These are phyloP conservation scores for Sciurus carolinensis DNA, from an alignment of 2,797 vertebrate species.

Conservation along the genomic window DNA sequence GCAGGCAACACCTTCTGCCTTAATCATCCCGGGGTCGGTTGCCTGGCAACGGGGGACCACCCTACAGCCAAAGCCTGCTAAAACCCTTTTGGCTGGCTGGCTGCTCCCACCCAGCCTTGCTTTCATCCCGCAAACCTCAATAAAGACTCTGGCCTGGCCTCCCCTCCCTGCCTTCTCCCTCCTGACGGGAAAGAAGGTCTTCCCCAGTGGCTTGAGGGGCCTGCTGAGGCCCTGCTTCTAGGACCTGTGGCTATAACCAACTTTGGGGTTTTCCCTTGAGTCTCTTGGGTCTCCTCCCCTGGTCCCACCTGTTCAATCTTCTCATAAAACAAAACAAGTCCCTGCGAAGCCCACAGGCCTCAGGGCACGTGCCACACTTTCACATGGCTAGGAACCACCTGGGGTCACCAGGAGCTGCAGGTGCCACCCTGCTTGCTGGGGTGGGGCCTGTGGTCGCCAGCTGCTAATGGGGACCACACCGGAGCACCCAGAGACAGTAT, in stretches of 20 bases:
- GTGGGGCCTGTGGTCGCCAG: neutral
- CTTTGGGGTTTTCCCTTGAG: neutral
- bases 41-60: too few species aligned
- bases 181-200: too few species aligned
- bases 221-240: neutral
- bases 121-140: too few species aligned
- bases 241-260: neutral
- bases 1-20: too few species aligned
- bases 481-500: too few species aligned
- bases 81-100: neutral
- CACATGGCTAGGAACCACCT: too few species aligned
- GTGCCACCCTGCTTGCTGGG: too few species aligned
- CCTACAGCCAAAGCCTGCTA: neutral
- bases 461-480: too few species aligned
- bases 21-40: accelerated
- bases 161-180: neutral
- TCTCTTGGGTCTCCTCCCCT: neutral
- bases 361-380: neutral
- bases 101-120: neutral
- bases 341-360: neutral
- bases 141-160: neutral
- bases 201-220: too few species aligned
- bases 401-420: too few species aligned
- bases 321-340: neutral
- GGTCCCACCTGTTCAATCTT: neutral